phyloP scores from a whole-genome alignment of 2,888 invertebrate species.

The Mayetiola destructor region DNA sequence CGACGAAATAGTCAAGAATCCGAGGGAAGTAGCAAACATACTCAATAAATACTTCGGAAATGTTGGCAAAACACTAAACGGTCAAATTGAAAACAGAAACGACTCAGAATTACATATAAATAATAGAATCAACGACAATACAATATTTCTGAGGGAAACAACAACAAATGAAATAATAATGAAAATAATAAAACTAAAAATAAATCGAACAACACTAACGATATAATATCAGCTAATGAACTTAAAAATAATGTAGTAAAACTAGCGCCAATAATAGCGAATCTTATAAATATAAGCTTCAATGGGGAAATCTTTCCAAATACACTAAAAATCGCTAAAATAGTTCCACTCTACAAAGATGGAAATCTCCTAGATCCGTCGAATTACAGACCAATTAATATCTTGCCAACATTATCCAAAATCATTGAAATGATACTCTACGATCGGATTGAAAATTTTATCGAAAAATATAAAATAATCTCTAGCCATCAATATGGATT shows the following conservation, averaged over 20 bases:
- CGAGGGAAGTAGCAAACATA: too few species aligned
- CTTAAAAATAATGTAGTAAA: neutral
- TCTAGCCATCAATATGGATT: neutral
- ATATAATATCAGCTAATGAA: neutral
- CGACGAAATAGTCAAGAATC: too few species aligned
- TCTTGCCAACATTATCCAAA: neutral
- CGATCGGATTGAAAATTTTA: neutral
- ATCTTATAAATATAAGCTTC: neutral
- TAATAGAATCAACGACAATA: too few species aligned
- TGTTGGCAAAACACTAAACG: too few species aligned
- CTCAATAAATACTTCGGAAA: too few species aligned
- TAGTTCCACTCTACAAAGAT: neutral
- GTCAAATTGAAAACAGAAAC: too few species aligned
- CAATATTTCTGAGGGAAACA: too few species aligned
- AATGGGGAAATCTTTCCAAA: neutral
- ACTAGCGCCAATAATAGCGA: neutral
- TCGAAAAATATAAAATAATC: neutral
- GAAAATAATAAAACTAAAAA: too few species aligned
- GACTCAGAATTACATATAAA: too few species aligned
- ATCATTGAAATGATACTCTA: neutral
- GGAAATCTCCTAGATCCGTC: neutral
- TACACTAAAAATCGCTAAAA: neutral
- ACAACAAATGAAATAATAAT: neutral
- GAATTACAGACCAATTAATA: neutral
- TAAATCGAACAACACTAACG: too few species aligned